Percentiles rank a stretch among this genome's conserved stretches.
Evolutionary conservation across 2,797 vertebrate genomes (phyloP).

Genomic region (Carcharodon carcharias): DNA sequence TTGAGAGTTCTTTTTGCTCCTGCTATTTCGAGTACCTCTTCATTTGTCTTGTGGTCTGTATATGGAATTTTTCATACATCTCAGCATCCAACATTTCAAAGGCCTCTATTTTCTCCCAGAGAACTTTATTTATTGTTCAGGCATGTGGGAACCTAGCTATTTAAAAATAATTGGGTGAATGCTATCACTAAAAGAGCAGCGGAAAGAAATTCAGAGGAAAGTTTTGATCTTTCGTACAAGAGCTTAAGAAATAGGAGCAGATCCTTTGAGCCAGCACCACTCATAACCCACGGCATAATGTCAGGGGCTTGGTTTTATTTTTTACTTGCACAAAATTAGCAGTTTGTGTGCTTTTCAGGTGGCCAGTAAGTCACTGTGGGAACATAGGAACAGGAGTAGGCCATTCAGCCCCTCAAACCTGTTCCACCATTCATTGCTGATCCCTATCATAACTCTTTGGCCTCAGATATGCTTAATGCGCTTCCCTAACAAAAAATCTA

Average conservation of each 20-base stretch:
- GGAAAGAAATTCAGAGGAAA: background rate
- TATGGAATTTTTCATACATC: too few species aligned
- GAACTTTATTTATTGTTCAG: too few species aligned
- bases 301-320: background rate
- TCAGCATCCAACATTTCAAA: too few species aligned
- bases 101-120: too few species aligned
- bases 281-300: background rate
- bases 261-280: too few species aligned
- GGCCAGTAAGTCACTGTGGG: background rate
- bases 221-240: background rate
- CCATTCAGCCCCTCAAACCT: background rate
- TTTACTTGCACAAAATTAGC: background rate
- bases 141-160: too few species aligned
- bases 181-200: background rate
- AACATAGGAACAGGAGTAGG: background rate
- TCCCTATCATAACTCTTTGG: background rate
- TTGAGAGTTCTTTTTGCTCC: too few species aligned
- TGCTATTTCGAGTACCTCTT: too few species aligned
- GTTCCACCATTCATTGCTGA: background rate
- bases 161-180: background rate
- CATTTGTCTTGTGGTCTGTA: too few species aligned
- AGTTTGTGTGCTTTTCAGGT: background rate
- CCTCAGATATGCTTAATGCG: background rate
- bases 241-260: too few species aligned
- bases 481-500: background rate